A percentile compares a stretch with the other conserved stretches of the same genome.
These are phyloP conservation scores for Scelioninae gen. 2 DNA, from an alignment of 2,888 invertebrate genomes.

Conservation along the genomic window DNA sequence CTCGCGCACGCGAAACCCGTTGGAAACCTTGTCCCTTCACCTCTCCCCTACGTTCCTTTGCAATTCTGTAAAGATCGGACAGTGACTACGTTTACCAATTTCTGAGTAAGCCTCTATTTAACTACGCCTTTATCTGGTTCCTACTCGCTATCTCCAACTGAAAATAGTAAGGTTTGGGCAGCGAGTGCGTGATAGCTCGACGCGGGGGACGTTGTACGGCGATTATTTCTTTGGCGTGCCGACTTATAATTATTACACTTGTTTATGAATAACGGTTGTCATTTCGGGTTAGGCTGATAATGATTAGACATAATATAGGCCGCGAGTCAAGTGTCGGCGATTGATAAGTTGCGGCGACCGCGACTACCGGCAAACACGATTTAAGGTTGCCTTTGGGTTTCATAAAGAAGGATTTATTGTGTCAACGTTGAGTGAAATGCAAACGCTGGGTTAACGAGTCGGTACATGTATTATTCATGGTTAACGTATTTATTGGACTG, in stretches of 20 bases:
- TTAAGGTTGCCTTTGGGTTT: neutral
- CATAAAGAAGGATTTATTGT: slow-evolving; percentile 8
- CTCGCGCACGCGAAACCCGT: slow-evolving; percentile 72
- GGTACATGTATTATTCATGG: neutral
- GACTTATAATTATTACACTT: slow-evolving; percentile 49
- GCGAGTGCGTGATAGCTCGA: slow-evolving; percentile 54
- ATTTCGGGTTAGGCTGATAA: slow-evolving; percentile 34
- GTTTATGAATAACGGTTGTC: slow-evolving; percentile 52
- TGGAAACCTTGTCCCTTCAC: slow-evolving; percentile 60
- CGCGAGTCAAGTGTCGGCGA: neutral
- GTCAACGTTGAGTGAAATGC: neutral
- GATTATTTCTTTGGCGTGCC: slow-evolving; percentile 58
- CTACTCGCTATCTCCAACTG: slow-evolving; percentile 63
- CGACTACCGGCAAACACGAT: neutral
- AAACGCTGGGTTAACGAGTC: neutral
- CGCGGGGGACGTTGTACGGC: slow-evolving; percentile 45
- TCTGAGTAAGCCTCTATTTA: slow-evolving; percentile 61
- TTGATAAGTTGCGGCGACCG: slow-evolving; percentile 33
- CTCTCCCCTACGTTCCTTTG: slow-evolving; percentile 61
- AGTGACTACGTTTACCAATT: slow-evolving; percentile 61
- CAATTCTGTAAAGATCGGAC: slow-evolving; percentile 65
- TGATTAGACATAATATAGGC: slow-evolving; percentile 28
- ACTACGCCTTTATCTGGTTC: slow-evolving; percentile 60
- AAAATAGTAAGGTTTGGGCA: slow-evolving; percentile 62
- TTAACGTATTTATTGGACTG: neutral